Evolutionary conservation across 2,113 vertebrate genomes (phyloP).

Genomic region (Halichoerus grypus): DNA sequence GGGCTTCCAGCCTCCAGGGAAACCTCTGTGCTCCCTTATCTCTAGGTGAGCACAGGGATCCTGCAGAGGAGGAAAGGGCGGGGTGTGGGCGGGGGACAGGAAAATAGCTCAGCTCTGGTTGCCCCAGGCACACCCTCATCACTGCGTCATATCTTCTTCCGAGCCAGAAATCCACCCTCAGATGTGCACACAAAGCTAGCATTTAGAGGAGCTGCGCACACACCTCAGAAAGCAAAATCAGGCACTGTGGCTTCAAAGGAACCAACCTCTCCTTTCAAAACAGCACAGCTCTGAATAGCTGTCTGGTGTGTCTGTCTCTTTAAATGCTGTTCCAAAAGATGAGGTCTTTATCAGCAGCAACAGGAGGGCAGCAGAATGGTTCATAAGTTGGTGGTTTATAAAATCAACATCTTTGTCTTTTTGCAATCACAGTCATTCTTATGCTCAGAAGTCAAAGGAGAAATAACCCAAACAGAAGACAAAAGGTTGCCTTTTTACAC

Average conservation of each 20-base stretch:
- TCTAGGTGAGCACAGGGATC: not conserved
- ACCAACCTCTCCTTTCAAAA: not conserved
- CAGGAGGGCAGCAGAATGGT: not conserved
- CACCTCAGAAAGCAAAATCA: not conserved
- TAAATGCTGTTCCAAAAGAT: not conserved
- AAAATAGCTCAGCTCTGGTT: slow-evolving; percentile 60
- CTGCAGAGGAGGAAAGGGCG: not conserved
- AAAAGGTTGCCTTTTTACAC: not conserved
- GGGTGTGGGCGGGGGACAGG: not conserved
- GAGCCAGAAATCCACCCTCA: slow-evolving; percentile 67
- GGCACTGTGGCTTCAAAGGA: not conserved
- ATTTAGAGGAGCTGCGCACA: not conserved
- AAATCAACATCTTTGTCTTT: not conserved
- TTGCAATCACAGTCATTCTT: not conserved
- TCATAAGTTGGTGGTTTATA: not conserved
- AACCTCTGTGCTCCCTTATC: not conserved
- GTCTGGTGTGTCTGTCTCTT: not conserved
- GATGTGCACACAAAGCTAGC: slow-evolving; percentile 16
- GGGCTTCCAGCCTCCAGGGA: not conserved
- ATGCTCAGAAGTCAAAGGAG: not conserved
- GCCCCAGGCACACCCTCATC: not conserved
- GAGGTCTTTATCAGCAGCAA: not conserved
- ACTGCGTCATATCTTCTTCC: not conserved
- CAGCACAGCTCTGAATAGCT: not conserved
- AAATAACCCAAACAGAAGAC: not conserved